phyloP scores from a whole-genome alignment of 2,797 vertebrate genomes.

The Takifugu ocellatus region DNA sequence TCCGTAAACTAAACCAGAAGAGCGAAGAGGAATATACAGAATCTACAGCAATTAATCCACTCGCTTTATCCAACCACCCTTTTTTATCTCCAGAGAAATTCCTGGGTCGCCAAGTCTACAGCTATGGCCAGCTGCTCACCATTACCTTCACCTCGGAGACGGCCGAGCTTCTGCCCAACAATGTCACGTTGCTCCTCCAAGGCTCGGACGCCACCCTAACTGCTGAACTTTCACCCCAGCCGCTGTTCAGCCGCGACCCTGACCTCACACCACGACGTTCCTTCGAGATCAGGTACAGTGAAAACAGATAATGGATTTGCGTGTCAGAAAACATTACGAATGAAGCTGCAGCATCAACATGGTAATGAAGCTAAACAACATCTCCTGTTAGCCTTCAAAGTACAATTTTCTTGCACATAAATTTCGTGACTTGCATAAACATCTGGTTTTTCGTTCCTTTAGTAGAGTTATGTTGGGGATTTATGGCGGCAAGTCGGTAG shows the following conservation, averaged over 20 bases:
- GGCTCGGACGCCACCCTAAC: conserved; percentile 73
- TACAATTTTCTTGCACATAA: too few species aligned
- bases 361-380: too few species aligned
- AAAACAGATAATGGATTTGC: neutral
- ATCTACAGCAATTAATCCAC: too few species aligned
- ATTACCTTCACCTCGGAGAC: conserved; percentile 75
- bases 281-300: conserved; percentile 79
- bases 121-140: conserved; percentile 83
- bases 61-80: conserved; percentile 23
- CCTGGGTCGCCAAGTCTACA: conserved; percentile 80
- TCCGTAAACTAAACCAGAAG: too few species aligned
- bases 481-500: too few species aligned
- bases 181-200: conserved; percentile 75
- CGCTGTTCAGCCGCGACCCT: conserved; percentile 9
- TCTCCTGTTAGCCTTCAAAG: too few species aligned
- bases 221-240: conserved; percentile 45
- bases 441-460: too few species aligned
- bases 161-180: conserved; percentile 44
- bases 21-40: too few species aligned
- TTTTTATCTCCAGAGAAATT: conserved; percentile 78
- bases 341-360: too few species aligned
- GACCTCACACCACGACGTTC: conserved; percentile 35
- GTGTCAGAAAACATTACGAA: too few species aligned
- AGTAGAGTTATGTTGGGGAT: too few species aligned
- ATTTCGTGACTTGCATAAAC: too few species aligned